Evolutionary conservation across 2,888 invertebrate genomes (phyloP).

Genomic region (Xestia sexstrigata): DNA sequence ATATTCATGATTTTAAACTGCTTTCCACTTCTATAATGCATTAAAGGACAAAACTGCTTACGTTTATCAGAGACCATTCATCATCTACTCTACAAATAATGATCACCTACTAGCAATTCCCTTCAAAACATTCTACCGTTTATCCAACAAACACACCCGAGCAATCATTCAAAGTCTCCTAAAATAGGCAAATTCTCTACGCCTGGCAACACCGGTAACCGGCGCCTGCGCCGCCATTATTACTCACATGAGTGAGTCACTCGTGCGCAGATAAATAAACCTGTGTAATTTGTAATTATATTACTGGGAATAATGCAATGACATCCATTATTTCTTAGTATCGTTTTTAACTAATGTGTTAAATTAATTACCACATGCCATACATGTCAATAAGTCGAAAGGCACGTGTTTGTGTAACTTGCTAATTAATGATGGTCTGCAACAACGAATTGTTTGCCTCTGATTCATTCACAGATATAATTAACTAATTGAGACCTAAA

Average conservation of each 20-base stretch:
- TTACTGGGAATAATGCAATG: slow-evolving; percentile 82
- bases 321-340: slow-evolving; percentile 75
- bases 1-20: neutral
- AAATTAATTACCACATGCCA: slow-evolving; percentile 41
- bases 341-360: slow-evolving; percentile 61
- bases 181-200: slow-evolving; percentile 61
- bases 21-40: neutral
- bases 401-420: slow-evolving; percentile 51
- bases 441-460: slow-evolving; percentile 34
- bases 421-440: slow-evolving; percentile 43
- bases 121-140: slow-evolving; percentile 42
- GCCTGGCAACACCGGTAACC: slow-evolving; percentile 60
- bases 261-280: slow-evolving; percentile 74
- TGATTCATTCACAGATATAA: slow-evolving; percentile 57
- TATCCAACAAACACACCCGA: slow-evolving; percentile 63
- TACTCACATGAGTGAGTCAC: slow-evolving; percentile 84
- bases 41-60: neutral
- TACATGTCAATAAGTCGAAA: slow-evolving; percentile 43
- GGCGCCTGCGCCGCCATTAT: slow-evolving; percentile 68
- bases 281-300: slow-evolving; percentile 80
- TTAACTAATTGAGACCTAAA: slow-evolving; percentile 47
- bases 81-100: slow-evolving; percentile 22
- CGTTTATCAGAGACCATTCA: slow-evolving; percentile 15
- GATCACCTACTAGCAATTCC: slow-evolving; percentile 41
- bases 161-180: slow-evolving; percentile 64